These are phyloP conservation scores for Neopelma chrysocephalum DNA, from an alignment of 2,797 vertebrate species.

Conservation along the genomic window DNA sequence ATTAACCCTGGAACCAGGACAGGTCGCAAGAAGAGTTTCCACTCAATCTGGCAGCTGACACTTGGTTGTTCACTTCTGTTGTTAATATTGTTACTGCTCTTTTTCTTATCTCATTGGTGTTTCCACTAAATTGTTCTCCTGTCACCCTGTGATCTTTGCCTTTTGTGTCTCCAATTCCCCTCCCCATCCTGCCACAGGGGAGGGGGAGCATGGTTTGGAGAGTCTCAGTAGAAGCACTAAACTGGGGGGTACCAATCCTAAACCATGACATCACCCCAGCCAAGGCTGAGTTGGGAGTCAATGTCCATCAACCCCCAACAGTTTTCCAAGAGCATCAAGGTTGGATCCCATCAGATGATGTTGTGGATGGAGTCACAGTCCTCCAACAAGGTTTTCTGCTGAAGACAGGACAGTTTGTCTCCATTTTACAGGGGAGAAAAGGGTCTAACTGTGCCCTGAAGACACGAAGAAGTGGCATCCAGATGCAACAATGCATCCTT, in stretches of 20 bases:
- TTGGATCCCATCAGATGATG: not conserved
- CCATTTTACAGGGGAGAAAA: not conserved
- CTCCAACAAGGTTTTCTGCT: not conserved
- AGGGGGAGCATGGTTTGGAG: not conserved
- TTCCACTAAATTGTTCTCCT: not conserved
- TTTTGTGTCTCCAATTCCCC: not conserved
- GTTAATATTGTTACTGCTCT: not conserved
- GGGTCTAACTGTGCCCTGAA: not conserved
- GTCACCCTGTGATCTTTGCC: not conserved
- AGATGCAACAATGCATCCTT: fast-evolving
- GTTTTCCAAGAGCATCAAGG: not conserved
- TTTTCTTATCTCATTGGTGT: not conserved
- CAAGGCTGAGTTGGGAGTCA: not conserved
- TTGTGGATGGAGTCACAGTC: not conserved
- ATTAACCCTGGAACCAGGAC: too few species aligned
- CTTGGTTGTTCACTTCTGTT: too few species aligned
- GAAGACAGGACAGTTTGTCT: not conserved
- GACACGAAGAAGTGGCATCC: not conserved
- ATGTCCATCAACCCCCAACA: fast-evolving
- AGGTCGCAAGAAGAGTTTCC: too few species aligned
- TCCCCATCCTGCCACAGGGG: not conserved
- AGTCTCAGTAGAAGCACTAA: not conserved
- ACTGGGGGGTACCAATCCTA: not conserved
- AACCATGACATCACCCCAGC: not conserved
- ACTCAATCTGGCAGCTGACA: too few species aligned